Base-by-base conservation (phyloP, 1,140 invertebrate genomes). In the Drosophila chauvacae region DNA sequence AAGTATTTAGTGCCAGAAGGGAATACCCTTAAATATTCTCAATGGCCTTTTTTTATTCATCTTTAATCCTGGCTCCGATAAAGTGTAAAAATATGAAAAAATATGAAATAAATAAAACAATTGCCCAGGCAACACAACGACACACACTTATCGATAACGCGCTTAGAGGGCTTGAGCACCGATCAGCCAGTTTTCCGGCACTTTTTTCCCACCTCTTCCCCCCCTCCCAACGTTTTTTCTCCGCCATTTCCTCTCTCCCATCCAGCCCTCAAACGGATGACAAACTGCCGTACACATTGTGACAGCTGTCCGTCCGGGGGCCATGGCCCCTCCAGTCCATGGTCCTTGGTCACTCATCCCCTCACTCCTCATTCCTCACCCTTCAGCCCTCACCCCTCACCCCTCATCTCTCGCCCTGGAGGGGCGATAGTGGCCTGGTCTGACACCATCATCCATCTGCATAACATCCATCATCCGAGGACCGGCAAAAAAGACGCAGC, bases 381-480 rank as follows among this genome's bases (percentile, higher is more conserved):
- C 18, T 9, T 20, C n/a, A 20, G 11, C 26, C 47, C 44, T 13
- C 26, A 4, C n/a, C 44, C 14, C 13, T 16, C 13, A 11, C n/a
- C 23, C 33, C 26, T 30, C 7, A 9, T 30, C 18, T 14, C 33
- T 11, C 4, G 4, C 20, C 33, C 44, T 33, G 42, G n/a, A 18
- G 47, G 20, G n/a, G 20, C 60, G 63, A 70, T 70, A 74, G 72
- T 76, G 60, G 53, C 73, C 70, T 74, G 60, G 33, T 74, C 53
- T 48, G 56, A 77, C 73, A 77, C 35, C 76, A 83, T 72, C 69
- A 59, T 83, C 75, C 71, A 79, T 82, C 79, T 80, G 70, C 75
- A 68, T 75, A 62, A 70, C 84, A 86, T 86, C 72, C 66, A 86
- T 86, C 84, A 86, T 76, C 51, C 66, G 58, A 73, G 78, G 44